A percentile compares a stretch with the other conserved stretches of the same genome.
Evolutionary conservation across 1,140 invertebrate genomes (phyloP).

Genomic region (Rhopalosiphum maidis): DNA sequence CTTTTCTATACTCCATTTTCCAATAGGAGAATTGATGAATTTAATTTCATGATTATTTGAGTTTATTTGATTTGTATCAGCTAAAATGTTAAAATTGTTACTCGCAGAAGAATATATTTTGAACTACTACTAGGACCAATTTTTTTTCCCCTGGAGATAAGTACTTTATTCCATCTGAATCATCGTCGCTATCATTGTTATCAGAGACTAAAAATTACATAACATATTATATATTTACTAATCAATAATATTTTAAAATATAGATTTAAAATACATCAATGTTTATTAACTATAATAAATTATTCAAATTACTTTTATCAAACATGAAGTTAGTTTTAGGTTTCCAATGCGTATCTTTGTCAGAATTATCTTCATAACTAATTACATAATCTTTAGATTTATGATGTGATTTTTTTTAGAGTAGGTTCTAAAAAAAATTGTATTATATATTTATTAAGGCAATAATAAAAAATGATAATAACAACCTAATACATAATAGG

Average conservation of each 20-base stretch:
- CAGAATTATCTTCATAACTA: background rate
- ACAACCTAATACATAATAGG: background rate
- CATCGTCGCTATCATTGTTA: background rate
- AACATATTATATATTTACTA: background rate
- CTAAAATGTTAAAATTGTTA: background rate
- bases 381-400: background rate
- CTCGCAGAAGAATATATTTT: too few relatives aligned
- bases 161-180: background rate
- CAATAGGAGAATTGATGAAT: background rate
- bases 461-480: background rate
- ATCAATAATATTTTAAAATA: background rate
- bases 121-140: too few relatives aligned
- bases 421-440: background rate
- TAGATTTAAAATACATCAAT: background rate
- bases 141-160: too few relatives aligned
- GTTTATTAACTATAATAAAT: background rate
- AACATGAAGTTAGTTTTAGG: background rate
- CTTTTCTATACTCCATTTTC: background rate
- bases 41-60: background rate
- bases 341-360: background rate
- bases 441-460: background rate
- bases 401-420: background rate
- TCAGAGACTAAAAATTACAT: background rate
- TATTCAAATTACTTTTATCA: background rate
- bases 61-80: background rate